A percentile compares a stretch with the other conserved stretches of the same genome.
These are phyloP conservation scores for Istiophorus platypterus DNA, from an alignment of 2,113 vertebrate genomes.

Conservation along the genomic window DNA sequence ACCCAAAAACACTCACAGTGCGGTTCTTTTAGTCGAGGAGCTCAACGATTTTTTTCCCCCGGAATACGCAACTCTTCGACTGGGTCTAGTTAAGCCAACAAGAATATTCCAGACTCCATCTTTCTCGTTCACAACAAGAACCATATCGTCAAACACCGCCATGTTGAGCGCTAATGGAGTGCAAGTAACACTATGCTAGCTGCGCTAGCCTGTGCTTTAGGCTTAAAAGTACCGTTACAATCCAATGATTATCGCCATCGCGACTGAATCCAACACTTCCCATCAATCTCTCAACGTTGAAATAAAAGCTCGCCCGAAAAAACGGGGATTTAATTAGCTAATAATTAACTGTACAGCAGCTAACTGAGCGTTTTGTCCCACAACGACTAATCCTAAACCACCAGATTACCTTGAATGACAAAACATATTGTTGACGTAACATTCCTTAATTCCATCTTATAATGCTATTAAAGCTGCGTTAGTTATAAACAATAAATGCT, in stretches of 20 bases:
- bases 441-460: accelerated
- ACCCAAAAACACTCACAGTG: accelerated
- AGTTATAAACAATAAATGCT: no score
- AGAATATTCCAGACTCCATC: conserved; percentile 74
- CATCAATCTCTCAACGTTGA: accelerated
- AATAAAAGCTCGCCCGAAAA: background rate
- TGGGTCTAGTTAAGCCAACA: conserved; percentile 28
- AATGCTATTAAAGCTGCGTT: no score
- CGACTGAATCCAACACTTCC: accelerated
- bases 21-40: accelerated
- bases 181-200: conserved; percentile 7
- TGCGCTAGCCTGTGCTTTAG: background rate
- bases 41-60: accelerated
- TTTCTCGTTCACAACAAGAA: conserved; percentile 74
- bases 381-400: background rate
- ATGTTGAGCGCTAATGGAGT: conserved; percentile 67
- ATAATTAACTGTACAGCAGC: background rate
- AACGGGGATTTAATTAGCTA: background rate
- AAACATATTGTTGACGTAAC: background rate
- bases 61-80: background rate
- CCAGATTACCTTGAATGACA: background rate
- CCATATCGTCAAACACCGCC: conserved; percentile 65
- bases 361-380: conserved; percentile 16
- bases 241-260: accelerated
- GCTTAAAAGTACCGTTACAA: background rate